A percentile compares a stretch with the other conserved stretches of the same genome.
Conservation (phyloP, 2,797 vertebrate species). For the Pseudomugil tenellus region DNA sequence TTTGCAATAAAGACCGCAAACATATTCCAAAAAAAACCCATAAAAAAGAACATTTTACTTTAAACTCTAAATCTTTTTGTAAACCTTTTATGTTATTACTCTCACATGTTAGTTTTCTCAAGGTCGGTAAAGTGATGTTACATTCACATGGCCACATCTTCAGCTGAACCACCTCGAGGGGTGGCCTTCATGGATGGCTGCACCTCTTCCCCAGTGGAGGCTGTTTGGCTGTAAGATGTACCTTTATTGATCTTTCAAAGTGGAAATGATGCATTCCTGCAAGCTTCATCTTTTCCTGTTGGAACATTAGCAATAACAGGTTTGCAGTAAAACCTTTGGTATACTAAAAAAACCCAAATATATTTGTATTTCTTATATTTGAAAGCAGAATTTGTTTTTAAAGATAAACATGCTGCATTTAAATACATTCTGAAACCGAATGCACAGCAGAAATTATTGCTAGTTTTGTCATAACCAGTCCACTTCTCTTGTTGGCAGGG, state of each 20-base stretch:
- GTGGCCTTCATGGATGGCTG: slow-evolving; percentile 1
- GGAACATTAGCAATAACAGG: not conserved
- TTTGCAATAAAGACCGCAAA: no score
- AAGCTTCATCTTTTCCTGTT: not conserved
- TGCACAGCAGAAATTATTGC: slow-evolving; percentile 8
- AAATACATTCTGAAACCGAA: not conserved
- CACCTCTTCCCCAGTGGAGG: slow-evolving; percentile 4
- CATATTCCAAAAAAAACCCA: not conserved
- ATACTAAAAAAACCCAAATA: no score
- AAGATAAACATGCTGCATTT: not conserved
- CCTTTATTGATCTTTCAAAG: slow-evolving; percentile 16
- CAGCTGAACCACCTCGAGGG: not conserved
- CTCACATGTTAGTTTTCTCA: no score
- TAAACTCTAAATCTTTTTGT: not conserved
- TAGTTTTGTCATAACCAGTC: slow-evolving; percentile 46
- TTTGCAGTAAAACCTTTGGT: not conserved
- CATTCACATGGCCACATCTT: slow-evolving; percentile 20
- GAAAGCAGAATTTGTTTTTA: no score
- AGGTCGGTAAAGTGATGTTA: slow-evolving; percentile 20
- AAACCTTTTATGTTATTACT: not conserved
- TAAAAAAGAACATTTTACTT: not conserved
- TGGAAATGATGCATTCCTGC: slow-evolving; percentile 4
- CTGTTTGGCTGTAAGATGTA: slow-evolving; percentile 18
- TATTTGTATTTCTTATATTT: no score
- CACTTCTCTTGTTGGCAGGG: slow-evolving; percentile 25